Conservation (phyloP, 2,888 invertebrate genomes). For the Brachyptera risi region DNA sequence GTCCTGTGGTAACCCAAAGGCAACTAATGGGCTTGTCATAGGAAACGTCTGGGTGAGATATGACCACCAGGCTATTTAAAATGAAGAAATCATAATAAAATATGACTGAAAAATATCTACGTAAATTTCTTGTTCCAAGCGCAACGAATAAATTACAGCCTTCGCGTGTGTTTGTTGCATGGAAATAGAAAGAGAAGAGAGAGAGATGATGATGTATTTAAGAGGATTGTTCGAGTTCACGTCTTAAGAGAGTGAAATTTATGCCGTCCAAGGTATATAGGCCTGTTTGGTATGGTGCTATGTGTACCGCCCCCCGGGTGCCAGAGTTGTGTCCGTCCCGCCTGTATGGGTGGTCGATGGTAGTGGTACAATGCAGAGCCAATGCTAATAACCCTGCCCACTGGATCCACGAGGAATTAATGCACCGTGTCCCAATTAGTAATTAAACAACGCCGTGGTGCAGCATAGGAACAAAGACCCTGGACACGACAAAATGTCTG, state of each 20-base stretch:
- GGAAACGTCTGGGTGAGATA: constrained; percentile 10
- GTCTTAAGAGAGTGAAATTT: constrained; percentile 21
- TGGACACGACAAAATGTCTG: no score
- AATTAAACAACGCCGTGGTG: constrained; percentile 11
- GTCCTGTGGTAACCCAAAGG: background rate
- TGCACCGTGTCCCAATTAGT: constrained; percentile 27
- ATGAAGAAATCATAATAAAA: constrained; percentile 16
- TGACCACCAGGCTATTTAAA: constrained; percentile 6
- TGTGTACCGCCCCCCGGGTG: constrained; percentile 31
- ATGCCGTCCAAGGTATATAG: constrained; percentile 26
- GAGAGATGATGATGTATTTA: background rate
- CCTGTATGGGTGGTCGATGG: background rate
- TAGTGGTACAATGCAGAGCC: background rate
- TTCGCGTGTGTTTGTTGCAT: constrained; percentile 3
- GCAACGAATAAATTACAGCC: constrained; percentile 23
- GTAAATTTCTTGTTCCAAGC: constrained; percentile 27
- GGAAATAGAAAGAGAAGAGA: background rate
- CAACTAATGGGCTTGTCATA: constrained; percentile 4
- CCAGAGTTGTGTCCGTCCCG: background rate
- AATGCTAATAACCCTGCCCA: constrained; percentile 24
- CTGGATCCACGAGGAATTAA: constrained; percentile 3
- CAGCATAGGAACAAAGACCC: background rate
- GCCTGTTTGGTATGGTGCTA: no score
- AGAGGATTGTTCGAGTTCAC: constrained; percentile 1
- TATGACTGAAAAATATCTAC: constrained; percentile 16